A percentile compares a stretch with the other conserved stretches of the same genome.
Evolutionary conservation across 2,888 invertebrate genomes (phyloP).

Genomic region (Melanchra persicariae): DNA sequence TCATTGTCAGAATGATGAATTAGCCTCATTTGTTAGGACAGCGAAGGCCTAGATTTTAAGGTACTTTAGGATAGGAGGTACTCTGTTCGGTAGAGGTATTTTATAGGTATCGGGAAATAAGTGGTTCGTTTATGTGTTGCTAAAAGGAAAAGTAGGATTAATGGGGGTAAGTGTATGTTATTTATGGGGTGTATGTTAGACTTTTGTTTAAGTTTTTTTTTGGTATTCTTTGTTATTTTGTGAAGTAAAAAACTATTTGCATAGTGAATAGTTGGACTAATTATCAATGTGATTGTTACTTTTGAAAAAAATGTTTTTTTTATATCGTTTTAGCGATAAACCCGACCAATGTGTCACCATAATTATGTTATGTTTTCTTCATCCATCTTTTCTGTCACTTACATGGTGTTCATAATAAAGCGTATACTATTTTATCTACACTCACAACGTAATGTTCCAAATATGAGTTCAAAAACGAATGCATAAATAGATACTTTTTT

Average conservation of each 20-base stretch:
- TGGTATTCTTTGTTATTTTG: neutral
- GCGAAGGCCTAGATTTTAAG: slow-evolving; percentile 68
- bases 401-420: too few relatives aligned
- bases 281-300: neutral
- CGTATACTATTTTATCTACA: too few relatives aligned
- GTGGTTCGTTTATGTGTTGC: slow-evolving; percentile 37
- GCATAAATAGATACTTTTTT: too few relatives aligned
- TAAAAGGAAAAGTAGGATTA: slow-evolving; percentile 39
- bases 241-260: neutral
- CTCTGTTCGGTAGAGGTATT: slow-evolving; percentile 35
- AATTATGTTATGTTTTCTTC: too few relatives aligned
- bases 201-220: neutral
- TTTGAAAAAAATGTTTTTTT: too few relatives aligned
- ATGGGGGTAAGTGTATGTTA: slow-evolving; percentile 32
- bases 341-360: too few relatives aligned
- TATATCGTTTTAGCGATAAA: too few relatives aligned
- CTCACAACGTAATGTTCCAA: too few relatives aligned
- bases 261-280: neutral
- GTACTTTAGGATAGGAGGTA: slow-evolving; percentile 42
- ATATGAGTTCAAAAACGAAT: too few relatives aligned
- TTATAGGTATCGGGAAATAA: slow-evolving; percentile 42
- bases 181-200: slow-evolving; percentile 14
- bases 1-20: slow-evolving; percentile 85
- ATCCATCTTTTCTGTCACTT: too few relatives aligned
- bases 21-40: slow-evolving; percentile 72